Base-by-base conservation (phyloP, 1,140 invertebrate genomes). In the Hylyphantes graminicola region DNA sequence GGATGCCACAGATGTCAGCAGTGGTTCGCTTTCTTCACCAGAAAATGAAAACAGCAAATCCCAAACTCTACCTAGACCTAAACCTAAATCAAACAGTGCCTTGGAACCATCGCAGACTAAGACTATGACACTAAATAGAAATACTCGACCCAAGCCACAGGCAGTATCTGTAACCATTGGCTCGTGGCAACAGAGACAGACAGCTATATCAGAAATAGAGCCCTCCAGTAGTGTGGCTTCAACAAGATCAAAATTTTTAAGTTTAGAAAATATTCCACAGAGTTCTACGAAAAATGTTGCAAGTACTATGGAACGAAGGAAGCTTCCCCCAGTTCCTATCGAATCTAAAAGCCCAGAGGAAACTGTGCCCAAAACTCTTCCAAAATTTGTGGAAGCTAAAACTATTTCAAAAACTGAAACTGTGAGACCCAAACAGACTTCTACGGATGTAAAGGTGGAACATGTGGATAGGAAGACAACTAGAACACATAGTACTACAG, bases 181-280 rank as follows among this genome's bases (percentile, higher is more conserved):
- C 17, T 77, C 79, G 50, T 85, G 85, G 77, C 61, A 81, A 21
- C 82, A 85, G n/a, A 21, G 82, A 53, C 63, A 85, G 7, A 19
- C 54, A 54, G 61, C 53, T 51, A 48, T 54, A 17, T 9, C 55
- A 13, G 82, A 85, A 35, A 70, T 85, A 19, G 82, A 85, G 50
- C 35, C 73, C 15, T 67, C 54, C 0, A 80, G 55, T 80, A 74
- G 15, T 74, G 72, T 85, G n/a, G 82, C 82, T n/a, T 85, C 82
- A 15, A 76, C 72, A 12, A 85, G 82, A 73, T 85, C 82, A 76
- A 85, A 76, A 72, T 85, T 85, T 53, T 63, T 67, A 55, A 85
- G 82, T 21, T 70, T 85, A 61, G 82, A 85, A 77, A 85, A 63
- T 54, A 85, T 85, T 77, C 82, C 82, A 17, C 68, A 74, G 13